A percentile compares a stretch with the other conserved stretches of the same genome.
phyloP scores from a whole-genome alignment of 2,888 invertebrate genomes.

The Epirrita christyi region DNA sequence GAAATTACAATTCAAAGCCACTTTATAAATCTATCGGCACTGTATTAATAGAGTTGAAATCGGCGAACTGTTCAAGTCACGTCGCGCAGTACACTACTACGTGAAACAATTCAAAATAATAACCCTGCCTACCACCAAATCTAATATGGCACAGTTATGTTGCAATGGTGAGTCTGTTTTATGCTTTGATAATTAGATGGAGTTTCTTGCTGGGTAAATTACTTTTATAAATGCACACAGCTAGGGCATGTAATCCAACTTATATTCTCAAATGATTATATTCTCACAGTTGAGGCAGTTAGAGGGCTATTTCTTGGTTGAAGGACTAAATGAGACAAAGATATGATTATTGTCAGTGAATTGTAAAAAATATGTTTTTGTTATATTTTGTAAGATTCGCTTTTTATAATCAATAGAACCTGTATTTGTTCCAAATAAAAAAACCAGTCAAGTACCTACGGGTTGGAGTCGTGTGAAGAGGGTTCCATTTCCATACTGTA shows the following conservation, averaged over 20 bases:
- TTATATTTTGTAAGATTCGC: too few relatives aligned
- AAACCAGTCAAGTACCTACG: too few relatives aligned
- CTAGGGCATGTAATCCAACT: not conserved
- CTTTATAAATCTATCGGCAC: constrained; percentile 3
- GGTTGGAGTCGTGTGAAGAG: too few relatives aligned
- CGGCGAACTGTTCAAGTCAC: constrained; percentile 24
- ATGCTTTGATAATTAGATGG: constrained; percentile 2
- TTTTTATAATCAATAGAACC: too few relatives aligned
- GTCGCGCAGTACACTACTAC: constrained; percentile 26
- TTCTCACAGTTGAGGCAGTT: too few relatives aligned
- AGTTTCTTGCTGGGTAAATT: constrained; percentile 12
- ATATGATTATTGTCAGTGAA: too few relatives aligned
- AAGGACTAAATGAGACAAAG: too few relatives aligned
- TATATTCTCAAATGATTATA: too few relatives aligned
- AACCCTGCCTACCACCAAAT: constrained; percentile 23
- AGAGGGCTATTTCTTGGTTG: too few relatives aligned
- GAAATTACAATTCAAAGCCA: not conserved
- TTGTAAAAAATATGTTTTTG: too few relatives aligned
- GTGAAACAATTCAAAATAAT: constrained; percentile 41
- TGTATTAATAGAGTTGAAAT: constrained; percentile 14
- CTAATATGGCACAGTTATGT: constrained; percentile 28
- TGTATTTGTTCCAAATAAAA: too few relatives aligned
- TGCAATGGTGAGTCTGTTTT: constrained; percentile 18
- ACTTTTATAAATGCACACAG: constrained; percentile 2
- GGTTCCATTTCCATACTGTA: too few relatives aligned